Conservation (phyloP, 2,113 vertebrate genomes). For the Rattus norvegicus region GRCr8 NC_086037.1:9055001-9055500, state of each 20-base stretch:
- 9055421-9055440: background rate
- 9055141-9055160: conserved; percentile 24
- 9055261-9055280: background rate
- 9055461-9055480: background rate
- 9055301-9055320: too few relatives aligned
- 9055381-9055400: background rate
- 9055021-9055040: background rate
- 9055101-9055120: background rate
- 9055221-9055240: background rate
- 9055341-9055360: background rate
- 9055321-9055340: background rate
- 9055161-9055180: background rate
- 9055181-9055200: background rate
- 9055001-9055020: background rate
- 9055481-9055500: background rate
- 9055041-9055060: background rate
- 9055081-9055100: conserved; percentile 40
- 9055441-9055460: background rate
- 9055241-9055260: background rate
- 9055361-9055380: background rate
- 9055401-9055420: background rate
- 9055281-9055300: background rate
- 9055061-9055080: background rate
- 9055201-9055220: background rate
- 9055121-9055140: conserved; percentile 20